Conservation (phyloP, 2,888 invertebrate species). For the Andrena minutula region DNA sequence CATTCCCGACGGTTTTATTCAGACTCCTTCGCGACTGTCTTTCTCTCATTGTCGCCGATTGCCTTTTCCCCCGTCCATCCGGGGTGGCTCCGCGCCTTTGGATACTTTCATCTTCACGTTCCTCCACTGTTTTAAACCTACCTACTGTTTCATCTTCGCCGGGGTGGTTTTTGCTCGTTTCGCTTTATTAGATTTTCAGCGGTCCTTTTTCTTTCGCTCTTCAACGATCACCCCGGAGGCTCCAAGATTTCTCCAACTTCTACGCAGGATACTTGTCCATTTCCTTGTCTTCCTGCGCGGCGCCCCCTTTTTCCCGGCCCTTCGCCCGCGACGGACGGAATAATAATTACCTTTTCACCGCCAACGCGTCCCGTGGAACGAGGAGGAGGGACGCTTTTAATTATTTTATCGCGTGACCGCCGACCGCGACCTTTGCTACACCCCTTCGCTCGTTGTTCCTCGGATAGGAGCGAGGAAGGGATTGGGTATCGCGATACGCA, state of each 20-base stretch:
- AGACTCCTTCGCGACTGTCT: constrained; percentile 18
- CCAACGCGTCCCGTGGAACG: constrained; percentile 52
- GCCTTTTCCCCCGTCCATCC: background rate
- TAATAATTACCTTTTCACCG: constrained; percentile 74
- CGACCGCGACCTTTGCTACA: constrained; percentile 59
- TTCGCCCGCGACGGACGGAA: constrained; percentile 54
- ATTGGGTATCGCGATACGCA: constrained; percentile 61
- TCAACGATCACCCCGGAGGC: constrained; percentile 3
- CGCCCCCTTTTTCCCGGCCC: background rate
- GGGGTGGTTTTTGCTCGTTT: background rate
- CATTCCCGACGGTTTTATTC: constrained; percentile 23
- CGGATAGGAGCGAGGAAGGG: constrained; percentile 44
- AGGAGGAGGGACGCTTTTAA: constrained; percentile 69
- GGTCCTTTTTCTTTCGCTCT: background rate
- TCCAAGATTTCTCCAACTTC: constrained; percentile 2
- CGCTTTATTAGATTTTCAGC: constrained; percentile 4
- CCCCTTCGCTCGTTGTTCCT: constrained; percentile 10
- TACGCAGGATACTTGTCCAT: constrained; percentile 21
- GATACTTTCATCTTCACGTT: background rate
- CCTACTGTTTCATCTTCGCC: background rate
- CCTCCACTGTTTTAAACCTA: background rate
- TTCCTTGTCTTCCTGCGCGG: constrained; percentile 21
- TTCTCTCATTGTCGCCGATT: constrained; percentile 36
- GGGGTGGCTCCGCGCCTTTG: background rate
- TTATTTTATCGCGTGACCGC: constrained; percentile 75